A percentile compares a stretch with the other conserved stretches of the same genome.
Evolutionary conservation across 2,797 vertebrate genomes (phyloP).

Genomic region (Catostomus latipinnis): DNA sequence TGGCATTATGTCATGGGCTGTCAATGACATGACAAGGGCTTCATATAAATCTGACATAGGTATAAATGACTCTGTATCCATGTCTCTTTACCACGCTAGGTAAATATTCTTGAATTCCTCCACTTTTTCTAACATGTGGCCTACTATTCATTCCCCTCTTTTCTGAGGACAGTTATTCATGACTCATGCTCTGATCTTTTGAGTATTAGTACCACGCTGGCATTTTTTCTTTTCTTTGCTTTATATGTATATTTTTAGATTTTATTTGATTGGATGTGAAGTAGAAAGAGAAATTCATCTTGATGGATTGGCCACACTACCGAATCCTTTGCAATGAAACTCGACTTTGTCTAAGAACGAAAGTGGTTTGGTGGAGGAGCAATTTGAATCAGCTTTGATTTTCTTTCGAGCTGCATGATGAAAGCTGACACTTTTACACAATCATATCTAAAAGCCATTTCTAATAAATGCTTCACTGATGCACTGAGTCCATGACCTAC

Average conservation of each 20-base stretch:
- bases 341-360: constrained; percentile 36
- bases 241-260: constrained; percentile 41
- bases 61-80: constrained; percentile 20
- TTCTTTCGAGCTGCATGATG: constrained; percentile 26
- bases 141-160: constrained; percentile 24
- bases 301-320: constrained; percentile 41
- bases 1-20: constrained; percentile 27
- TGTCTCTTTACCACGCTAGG: constrained; percentile 31
- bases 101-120: constrained; percentile 26
- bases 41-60: constrained; percentile 52
- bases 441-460: constrained; percentile 35
- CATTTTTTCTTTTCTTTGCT: constrained; percentile 18
- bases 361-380: constrained; percentile 32
- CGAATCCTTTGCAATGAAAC: constrained; percentile 31
- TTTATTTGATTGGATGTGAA: constrained; percentile 35
- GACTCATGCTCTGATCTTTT: constrained; percentile 24
- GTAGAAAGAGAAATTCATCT: constrained; percentile 42
- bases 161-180: not conserved
- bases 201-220: constrained; percentile 9
- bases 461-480: constrained; percentile 36
- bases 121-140: constrained; percentile 9
- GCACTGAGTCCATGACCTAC: constrained; percentile 9
- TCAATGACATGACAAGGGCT: constrained; percentile 22
- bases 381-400: constrained; percentile 46
- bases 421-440: constrained; percentile 44